Evolutionary conservation across 2,888 invertebrate genomes (phyloP), one percentile per base, ranked within the genome.

Genomic region (Sesamia inferens): DNA sequence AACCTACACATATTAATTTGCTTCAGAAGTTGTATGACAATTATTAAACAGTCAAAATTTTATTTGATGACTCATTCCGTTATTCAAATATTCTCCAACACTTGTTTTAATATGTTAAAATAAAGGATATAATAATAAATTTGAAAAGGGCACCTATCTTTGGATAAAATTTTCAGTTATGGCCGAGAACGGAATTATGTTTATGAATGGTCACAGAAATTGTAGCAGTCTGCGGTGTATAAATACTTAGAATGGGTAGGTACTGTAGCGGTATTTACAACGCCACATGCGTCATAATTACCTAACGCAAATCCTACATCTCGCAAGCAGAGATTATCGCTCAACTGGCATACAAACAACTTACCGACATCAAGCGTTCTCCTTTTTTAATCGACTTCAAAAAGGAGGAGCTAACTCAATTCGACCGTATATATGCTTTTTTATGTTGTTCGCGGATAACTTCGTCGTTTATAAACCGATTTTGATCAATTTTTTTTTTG

Each of bases 1-100:
- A 90, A 73, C 95, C 96, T 96, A 85, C 68, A 71, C 67, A 62
- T 39, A 39, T 57, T 61, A 59, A 59, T 48, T 66, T 58, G 54
- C 54, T 82, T 63, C 13, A 22, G n/a, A 61, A 71, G 48, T 54
- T 57, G 48, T n/a, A 24, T 22, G 58, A 55, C 62, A 48, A 76
- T 59, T 31, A 59, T 55, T 58, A 64, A 81, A 67, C 24, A 54
- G 42, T 81, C 54, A 61, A 64, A 61, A 81, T 59, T 55, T 8
- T 31, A 65, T 54, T 64, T 22, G 19, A 51, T n/a, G 42, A 67
- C 47, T 82, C 22, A 76, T 81, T 79, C 42, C 44, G 67, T 63
- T 76, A 79, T 82, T 77, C 58, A 65, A 81, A 81, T 78, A 79
- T 67, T 67, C 51, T 77, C 62, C 19, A 59, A 54, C 48, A 55